A percentile compares a stretch with the other conserved stretches of the same genome.
Evolutionary conservation across 2,888 invertebrate genomes (phyloP).

Genomic region (Xestia ashworthii): DNA sequence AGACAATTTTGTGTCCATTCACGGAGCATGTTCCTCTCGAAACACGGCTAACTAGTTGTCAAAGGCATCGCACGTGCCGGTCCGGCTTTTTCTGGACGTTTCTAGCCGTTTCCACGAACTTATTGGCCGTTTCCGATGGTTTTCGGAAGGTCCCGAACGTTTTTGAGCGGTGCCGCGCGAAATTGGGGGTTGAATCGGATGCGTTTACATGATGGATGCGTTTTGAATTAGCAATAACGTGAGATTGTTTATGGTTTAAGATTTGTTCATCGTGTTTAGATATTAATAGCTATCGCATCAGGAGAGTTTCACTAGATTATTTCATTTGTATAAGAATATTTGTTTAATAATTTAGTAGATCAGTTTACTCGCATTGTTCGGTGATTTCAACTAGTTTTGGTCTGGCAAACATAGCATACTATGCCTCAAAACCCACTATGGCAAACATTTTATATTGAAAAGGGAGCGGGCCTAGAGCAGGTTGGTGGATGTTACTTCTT

Average conservation of each 20-base stretch:
- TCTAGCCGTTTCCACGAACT: conserved; percentile 43
- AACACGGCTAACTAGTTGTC: conserved; percentile 66
- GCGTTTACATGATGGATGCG: conserved; percentile 24
- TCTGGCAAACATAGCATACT: too few relatives aligned
- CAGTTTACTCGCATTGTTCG: neutral
- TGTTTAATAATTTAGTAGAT: too few relatives aligned
- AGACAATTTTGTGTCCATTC: conserved; percentile 64
- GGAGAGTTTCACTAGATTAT: neutral
- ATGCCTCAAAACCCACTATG: too few relatives aligned
- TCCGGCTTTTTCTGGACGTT: conserved; percentile 54
- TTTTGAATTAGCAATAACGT: conserved; percentile 4
- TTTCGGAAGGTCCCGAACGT: conserved; percentile 40
- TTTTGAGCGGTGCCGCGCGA: conserved; percentile 44
- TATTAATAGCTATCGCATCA: neutral
- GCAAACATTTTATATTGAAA: too few relatives aligned
- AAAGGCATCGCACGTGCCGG: conserved; percentile 62
- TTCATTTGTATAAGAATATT: too few relatives aligned
- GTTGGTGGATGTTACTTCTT: too few relatives aligned
- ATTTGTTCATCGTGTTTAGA: neutral
- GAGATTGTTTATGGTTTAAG: too few relatives aligned
- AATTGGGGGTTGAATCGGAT: conserved; percentile 38
- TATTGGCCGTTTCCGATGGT: conserved; percentile 53
- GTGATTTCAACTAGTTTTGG: too few relatives aligned
- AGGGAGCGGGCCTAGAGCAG: too few relatives aligned
- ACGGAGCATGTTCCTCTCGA: conserved; percentile 45